A percentile compares a stretch with the other conserved stretches of the same genome.
Conservation (phyloP, 2,113 vertebrate genomes). For the Acrocephalus kingi region DNA sequence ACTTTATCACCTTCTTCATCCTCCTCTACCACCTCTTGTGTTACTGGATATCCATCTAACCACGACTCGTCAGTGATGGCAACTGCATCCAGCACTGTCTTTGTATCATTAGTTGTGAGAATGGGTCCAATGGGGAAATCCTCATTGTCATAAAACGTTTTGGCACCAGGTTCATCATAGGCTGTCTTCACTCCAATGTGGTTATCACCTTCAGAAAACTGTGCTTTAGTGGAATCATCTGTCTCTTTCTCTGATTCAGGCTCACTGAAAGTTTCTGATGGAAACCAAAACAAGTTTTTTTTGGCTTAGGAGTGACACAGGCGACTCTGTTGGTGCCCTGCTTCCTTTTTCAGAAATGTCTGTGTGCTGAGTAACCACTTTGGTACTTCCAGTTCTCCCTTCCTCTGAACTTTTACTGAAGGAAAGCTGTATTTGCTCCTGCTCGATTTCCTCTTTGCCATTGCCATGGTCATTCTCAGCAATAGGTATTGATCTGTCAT, state of each 20-base stretch:
- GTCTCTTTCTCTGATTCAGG: slow-evolving; percentile 54
- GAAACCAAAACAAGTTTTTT: slow-evolving; percentile 90
- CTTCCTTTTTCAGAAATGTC: slow-evolving; percentile 1
- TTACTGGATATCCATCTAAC: slow-evolving; percentile 90
- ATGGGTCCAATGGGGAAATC: slow-evolving; percentile 59
- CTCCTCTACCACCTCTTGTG: slow-evolving; percentile 68
- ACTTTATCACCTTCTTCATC: slow-evolving; percentile 65
- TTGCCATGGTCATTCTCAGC: slow-evolving; percentile 57
- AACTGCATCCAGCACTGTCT: slow-evolving; percentile 26
- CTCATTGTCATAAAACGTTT: slow-evolving; percentile 46
- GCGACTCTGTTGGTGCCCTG: slow-evolving; percentile 74
- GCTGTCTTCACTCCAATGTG: slow-evolving; percentile 66
- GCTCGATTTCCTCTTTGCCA: slow-evolving; percentile 27
- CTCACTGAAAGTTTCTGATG: slow-evolving; percentile 80
- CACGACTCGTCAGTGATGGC: slow-evolving; percentile 83
- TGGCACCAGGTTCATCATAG: slow-evolving; percentile 56
- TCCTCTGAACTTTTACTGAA: slow-evolving; percentile 37
- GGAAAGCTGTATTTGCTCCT: slow-evolving; percentile 43
- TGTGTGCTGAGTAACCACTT: slow-evolving; percentile 32
- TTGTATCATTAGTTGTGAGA: slow-evolving; percentile 69
- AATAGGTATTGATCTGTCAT: slow-evolving; percentile 75
- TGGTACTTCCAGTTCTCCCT: not conserved
- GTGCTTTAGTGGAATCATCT: slow-evolving; percentile 52
- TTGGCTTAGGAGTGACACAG: slow-evolving; percentile 81
- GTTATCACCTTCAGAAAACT: slow-evolving; percentile 66